A percentile compares a stretch with the other conserved stretches of the same genome.
phyloP scores from a whole-genome alignment of 2,113 vertebrate genomes.

The Daphoenositta chrysoptera region DNA sequence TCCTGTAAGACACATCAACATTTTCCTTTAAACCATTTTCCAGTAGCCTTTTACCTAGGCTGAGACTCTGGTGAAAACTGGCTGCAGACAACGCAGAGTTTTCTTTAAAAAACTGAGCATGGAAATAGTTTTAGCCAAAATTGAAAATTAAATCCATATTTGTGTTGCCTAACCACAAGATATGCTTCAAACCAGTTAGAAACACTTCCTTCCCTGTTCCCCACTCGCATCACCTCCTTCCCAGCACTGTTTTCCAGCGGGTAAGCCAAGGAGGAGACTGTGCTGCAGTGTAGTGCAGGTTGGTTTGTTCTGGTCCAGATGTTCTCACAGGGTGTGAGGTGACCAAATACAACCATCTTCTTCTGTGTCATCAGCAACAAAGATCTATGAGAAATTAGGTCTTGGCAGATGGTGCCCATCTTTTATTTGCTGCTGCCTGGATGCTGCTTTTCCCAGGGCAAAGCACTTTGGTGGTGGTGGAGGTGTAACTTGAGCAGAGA shows the following conservation, averaged over 20 bases:
- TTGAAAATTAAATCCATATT: background rate
- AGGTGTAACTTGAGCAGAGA: background rate
- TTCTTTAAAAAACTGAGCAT: background rate
- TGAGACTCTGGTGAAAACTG: background rate
- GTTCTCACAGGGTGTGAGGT: background rate
- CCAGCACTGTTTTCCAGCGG: background rate
- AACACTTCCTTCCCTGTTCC: background rate
- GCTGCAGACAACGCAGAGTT: background rate
- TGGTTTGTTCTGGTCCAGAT: background rate
- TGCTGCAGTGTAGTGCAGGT: background rate
- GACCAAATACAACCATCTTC: background rate
- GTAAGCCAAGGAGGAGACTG: background rate
- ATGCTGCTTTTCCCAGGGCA: background rate
- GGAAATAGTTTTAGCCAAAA: background rate
- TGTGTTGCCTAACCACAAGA: background rate
- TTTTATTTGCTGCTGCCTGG: background rate
- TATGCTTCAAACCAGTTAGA: background rate
- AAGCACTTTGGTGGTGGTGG: accelerated
- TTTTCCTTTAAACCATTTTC: background rate
- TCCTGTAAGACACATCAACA: background rate
- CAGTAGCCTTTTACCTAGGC: background rate
- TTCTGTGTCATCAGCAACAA: background rate
- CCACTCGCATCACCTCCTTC: background rate
- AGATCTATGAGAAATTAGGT: background rate
- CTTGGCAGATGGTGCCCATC: background rate